These are phyloP conservation scores for Drosophila lacertosa DNA, from an alignment of 1,140 invertebrate species.

Conservation along the genomic window DNA sequence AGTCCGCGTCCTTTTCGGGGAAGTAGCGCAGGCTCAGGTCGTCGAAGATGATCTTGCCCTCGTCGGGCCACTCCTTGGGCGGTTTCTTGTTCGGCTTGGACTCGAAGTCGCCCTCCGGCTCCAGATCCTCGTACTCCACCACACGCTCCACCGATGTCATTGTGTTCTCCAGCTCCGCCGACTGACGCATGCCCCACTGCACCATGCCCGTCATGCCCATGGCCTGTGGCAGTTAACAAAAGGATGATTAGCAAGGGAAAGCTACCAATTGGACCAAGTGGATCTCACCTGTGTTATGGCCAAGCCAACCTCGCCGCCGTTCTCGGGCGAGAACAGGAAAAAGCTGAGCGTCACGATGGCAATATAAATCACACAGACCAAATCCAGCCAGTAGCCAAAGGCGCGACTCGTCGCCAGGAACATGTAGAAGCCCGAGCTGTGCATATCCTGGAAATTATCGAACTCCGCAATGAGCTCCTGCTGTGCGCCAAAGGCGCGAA, in stretches of 20 bases:
- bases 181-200: constrained; percentile 93
- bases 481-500: constrained; percentile 93
- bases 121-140: constrained; percentile 89
- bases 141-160: constrained; percentile 93
- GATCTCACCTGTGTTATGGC: constrained; percentile 86
- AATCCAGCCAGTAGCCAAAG: constrained; percentile 92
- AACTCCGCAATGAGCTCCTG: constrained; percentile 92
- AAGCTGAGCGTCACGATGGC: constrained; percentile 89
- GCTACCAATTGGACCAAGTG: background rate
- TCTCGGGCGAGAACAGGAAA: constrained; percentile 86
- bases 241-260: background rate
- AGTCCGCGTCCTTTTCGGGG: constrained; percentile 86
- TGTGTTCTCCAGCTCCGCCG: constrained; percentile 92
- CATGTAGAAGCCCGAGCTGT: constrained; percentile 88
- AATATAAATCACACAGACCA: constrained; percentile 90
- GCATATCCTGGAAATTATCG: constrained; percentile 90
- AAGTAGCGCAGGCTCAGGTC: constrained; percentile 88
- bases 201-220: constrained; percentile 92
- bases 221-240: constrained; percentile 87
- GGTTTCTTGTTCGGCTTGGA: constrained; percentile 88
- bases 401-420: constrained; percentile 87
- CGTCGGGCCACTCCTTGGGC: constrained; percentile 88
- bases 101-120: constrained; percentile 88
- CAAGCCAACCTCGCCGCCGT: constrained; percentile 91
- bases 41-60: constrained; percentile 88